A percentile compares a stretch with the other conserved stretches of the same genome.
Evolutionary conservation across 1,140 invertebrate species (phyloP).

Genomic region (Cyclargus thomasi): DNA sequence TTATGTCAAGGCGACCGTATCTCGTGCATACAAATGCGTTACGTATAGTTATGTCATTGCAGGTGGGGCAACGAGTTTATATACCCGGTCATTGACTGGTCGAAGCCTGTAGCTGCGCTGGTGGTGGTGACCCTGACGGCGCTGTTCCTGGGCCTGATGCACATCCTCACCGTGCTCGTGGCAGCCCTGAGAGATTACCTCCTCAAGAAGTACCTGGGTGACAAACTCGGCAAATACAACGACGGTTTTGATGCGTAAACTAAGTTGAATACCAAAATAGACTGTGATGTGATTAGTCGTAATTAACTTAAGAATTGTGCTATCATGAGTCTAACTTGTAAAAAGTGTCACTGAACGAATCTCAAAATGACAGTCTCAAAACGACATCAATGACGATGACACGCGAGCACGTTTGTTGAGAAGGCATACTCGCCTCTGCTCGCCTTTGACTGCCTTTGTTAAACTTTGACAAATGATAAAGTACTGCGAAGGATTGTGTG

Average conservation of each 20-base stretch:
- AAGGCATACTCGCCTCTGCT: no score
- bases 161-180: slow-evolving; percentile 48
- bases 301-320: no score
- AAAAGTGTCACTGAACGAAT: no score
- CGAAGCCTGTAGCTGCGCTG: slow-evolving; percentile 52
- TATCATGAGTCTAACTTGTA: no score
- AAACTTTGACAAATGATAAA: no score
- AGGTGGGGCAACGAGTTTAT: slow-evolving; percentile 75
- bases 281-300: no score
- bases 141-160: slow-evolving; percentile 57
- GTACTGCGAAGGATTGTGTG: no score
- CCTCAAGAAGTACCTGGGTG: slow-evolving; percentile 31
- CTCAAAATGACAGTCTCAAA: no score
- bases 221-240: slow-evolving; percentile 50
- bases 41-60: slow-evolving; percentile 21
- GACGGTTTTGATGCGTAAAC: slow-evolving; percentile 43
- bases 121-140: slow-evolving; percentile 57
- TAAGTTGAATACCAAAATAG: no score
- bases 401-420: no score
- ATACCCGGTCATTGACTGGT: slow-evolving; percentile 84
- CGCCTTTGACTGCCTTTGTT: no score
- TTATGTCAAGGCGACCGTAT: slow-evolving; percentile 23
- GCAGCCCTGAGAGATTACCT: slow-evolving; percentile 44
- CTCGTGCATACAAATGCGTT: slow-evolving; percentile 21
- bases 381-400: no score